Conservation (phyloP, 2,888 invertebrate genomes). For the Sesia apiformis region DNA sequence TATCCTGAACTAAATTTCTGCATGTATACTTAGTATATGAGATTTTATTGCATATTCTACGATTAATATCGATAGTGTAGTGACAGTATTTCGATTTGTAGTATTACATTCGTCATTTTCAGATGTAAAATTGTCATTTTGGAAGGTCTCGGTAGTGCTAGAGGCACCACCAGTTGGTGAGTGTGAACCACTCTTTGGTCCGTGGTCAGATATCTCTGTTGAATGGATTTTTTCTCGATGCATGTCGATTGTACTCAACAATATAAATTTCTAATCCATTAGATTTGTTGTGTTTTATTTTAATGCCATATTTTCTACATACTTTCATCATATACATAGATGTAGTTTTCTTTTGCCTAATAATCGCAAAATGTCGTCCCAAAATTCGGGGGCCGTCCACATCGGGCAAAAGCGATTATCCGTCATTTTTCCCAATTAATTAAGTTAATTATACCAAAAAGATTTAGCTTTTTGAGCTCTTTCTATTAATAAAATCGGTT, state of each 20-base stretch:
- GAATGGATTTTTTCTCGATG: slow-evolving; percentile 31
- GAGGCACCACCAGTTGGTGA: background rate
- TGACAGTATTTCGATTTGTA: slow-evolving; percentile 63
- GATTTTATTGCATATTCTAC: slow-evolving; percentile 63
- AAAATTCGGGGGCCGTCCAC: too few relatives aligned
- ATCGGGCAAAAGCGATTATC: too few relatives aligned
- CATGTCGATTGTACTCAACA: slow-evolving; percentile 70
- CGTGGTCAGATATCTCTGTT: background rate
- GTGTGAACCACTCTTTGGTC: background rate
- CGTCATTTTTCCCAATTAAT: too few relatives aligned
- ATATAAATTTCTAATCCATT: slow-evolving; percentile 74
- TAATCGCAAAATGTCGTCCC: too few relatives aligned
- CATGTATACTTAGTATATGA: slow-evolving; percentile 36
- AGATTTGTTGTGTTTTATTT: slow-evolving; percentile 59
- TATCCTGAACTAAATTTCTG: slow-evolving; percentile 20
- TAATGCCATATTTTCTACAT: too few relatives aligned
- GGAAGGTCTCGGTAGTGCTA: slow-evolving; percentile 2
- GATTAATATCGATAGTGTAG: slow-evolving; percentile 55
- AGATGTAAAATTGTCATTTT: slow-evolving; percentile 50
- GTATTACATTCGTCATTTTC: slow-evolving; percentile 63
- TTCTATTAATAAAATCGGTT: too few relatives aligned
- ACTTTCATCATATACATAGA: too few relatives aligned
- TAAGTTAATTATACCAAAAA: too few relatives aligned
- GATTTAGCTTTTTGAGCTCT: too few relatives aligned
- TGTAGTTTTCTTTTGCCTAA: too few relatives aligned